Base-by-base conservation (phyloP, 2,797 vertebrate genomes). In the Onychomys torridus region DNA sequence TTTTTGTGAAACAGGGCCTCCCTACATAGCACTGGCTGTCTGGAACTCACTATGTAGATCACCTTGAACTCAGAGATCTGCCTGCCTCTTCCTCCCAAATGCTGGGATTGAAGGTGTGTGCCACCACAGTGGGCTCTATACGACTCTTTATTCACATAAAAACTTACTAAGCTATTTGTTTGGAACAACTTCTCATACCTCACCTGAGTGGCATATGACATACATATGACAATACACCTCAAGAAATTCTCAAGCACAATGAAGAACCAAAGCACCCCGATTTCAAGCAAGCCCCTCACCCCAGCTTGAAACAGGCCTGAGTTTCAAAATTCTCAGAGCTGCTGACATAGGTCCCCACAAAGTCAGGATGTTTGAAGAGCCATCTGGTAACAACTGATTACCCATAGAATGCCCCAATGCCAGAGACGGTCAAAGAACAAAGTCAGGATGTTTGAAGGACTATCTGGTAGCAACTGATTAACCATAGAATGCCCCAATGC, bases 131-230 rank as follows among this genome's bases (percentile, higher is more conserved):
- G 4, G 76, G 29, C 14, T 85, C 83, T 67, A 85, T n/a, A 49
- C 34, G 32, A 67, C 43, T 85, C 43, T 59, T 63, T 17, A 87
- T 87, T 89, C 49, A 93, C 43, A 73, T 52, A 79, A 97, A 96
- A 91, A 84, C 34, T 79, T 69, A 94, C 32, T 59, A 57, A 88
- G 73, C 34, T 67, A 77, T 65, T 32, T 86, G n/a, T 83, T 90
- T 81, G 61, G 46, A 92, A 63, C 67, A 84, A 82, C 32, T 95
- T 86, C 23, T 91, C 97, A 95, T 76, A 94, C 37, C n/a, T 84
- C 34, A 55, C 75, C 8, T 0, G 76, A 95, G 55, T 5, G 55
- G 5, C 52, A 52, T 52, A 52, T 52, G 52, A 14, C 73, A 21
- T 46, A 29, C 65, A 81, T 61, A n/a, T 85, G 49, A 55, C 14